A percentile compares a stretch with the other conserved stretches of the same genome.
Evolutionary conservation across 2,797 vertebrate species (phyloP).

Genomic region (Bovichtus variegatus): DNA sequence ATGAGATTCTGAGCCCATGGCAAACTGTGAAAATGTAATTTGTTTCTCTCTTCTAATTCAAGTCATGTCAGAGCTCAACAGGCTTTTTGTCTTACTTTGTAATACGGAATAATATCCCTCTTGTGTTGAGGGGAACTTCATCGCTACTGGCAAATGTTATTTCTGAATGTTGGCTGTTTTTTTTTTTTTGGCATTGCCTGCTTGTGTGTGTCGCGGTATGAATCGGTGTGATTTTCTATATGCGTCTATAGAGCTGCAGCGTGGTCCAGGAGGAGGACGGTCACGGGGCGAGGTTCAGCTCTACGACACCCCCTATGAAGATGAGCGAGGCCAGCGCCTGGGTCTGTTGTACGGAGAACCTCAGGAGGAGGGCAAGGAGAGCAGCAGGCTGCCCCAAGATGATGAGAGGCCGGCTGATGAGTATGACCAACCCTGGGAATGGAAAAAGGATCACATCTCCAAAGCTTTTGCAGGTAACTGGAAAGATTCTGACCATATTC

Average conservation of each 20-base stretch:
- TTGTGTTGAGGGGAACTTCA: constrained; percentile 28
- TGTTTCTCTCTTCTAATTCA: constrained; percentile 68
- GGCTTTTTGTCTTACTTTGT: constrained; percentile 61
- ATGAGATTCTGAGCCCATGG: constrained; percentile 70
- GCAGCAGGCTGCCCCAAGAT: constrained; percentile 89
- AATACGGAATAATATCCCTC: constrained; percentile 49
- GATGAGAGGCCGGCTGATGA: constrained; percentile 94
- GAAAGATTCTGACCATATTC: not conserved
- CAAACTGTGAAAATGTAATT: constrained; percentile 84
- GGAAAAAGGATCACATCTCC: constrained; percentile 96
- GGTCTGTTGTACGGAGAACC: constrained; percentile 60
- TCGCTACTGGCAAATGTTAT: constrained; percentile 17
- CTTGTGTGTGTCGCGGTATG: not conserved
- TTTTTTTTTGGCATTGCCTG: constrained; percentile 11
- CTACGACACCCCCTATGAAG: constrained; percentile 94
- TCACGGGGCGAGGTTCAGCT: constrained; percentile 85
- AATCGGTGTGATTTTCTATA: constrained; percentile 22
- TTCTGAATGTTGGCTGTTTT: not conserved
- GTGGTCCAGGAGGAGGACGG: constrained; percentile 68
- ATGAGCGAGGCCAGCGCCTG: constrained; percentile 70
- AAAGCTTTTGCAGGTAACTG: constrained; percentile 92
- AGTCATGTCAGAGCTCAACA: constrained; percentile 74
- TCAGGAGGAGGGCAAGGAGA: constrained; percentile 82
- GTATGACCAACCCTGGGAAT: constrained; percentile 97
- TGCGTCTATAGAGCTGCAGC: constrained; percentile 81